A percentile compares a stretch with the other conserved stretches of the same genome.
phyloP scores from a whole-genome alignment of 2,797 vertebrate genomes.

The Alosa sapidissima region DNA sequence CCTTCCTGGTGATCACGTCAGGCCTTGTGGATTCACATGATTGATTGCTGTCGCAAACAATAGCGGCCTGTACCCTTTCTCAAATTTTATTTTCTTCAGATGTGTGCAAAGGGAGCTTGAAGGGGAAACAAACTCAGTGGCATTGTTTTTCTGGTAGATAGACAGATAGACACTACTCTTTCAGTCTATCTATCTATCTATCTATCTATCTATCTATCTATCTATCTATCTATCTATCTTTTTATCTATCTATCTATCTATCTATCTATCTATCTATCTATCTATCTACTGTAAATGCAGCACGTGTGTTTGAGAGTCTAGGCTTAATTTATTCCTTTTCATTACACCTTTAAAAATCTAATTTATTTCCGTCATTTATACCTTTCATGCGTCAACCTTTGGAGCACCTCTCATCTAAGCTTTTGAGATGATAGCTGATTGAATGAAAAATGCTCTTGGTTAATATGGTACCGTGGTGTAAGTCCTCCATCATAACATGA shows the following conservation, averaged over 20 bases:
- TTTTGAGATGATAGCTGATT: slow-evolving; percentile 22
- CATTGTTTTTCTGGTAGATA: not conserved
- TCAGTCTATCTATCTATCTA: not conserved
- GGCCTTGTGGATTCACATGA: slow-evolving; percentile 21
- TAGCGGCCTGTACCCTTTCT: not conserved
- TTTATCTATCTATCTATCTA: not conserved
- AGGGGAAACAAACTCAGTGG: not conserved
- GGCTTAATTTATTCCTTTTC: slow-evolving; percentile 20
- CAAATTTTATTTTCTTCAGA: not conserved
- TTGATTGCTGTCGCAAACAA: slow-evolving; percentile 22
- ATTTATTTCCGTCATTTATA: slow-evolving; percentile 23
- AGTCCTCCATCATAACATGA: slow-evolving; percentile 13
- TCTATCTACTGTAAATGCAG: not conserved
- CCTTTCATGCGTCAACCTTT: slow-evolving; percentile 19
- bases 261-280: slow-evolving; percentile 11
- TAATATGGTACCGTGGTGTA: slow-evolving; percentile 4
- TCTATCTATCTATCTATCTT: not conserved
- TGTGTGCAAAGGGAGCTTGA: not conserved
- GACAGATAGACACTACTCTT: not conserved
- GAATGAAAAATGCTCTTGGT: slow-evolving; percentile 20
- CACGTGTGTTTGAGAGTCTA: not conserved
- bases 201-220: slow-evolving; percentile 27
- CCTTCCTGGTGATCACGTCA: slow-evolving; percentile 21
- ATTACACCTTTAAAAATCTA: slow-evolving; percentile 19
- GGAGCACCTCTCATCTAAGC: slow-evolving; percentile 12